Conservation (phyloP, 2,888 invertebrate genomes). For the Notodonta dromedarius region DNA sequence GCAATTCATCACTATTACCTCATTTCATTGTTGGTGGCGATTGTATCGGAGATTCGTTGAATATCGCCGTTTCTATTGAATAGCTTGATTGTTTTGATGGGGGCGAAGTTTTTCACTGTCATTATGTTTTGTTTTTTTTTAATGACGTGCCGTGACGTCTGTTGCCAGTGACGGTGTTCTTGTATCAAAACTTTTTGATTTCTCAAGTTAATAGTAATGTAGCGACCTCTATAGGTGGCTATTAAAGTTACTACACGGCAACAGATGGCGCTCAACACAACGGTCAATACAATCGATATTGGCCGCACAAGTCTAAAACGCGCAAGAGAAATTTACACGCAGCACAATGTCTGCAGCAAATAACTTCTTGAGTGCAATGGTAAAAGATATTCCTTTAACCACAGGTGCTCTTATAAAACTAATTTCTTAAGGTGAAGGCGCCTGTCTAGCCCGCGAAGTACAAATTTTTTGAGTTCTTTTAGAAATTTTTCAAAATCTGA, state of each 20-base stretch:
- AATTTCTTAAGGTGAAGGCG: too few species aligned
- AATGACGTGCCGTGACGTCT: neutral
- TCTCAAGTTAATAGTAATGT: neutral
- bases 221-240: neutral
- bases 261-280: neutral
- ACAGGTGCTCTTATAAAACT: too few species aligned
- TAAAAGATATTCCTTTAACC: too few species aligned
- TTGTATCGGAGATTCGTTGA: constrained; percentile 1
- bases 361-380: too few species aligned
- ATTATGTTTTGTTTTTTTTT: neutral
- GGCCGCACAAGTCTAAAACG: neutral
- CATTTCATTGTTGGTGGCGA: constrained; percentile 51
- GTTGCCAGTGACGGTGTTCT: neutral
- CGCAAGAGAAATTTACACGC: neutral
- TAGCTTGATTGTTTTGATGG: neutral
- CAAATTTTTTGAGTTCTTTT: too few species aligned
- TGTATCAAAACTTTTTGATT: neutral
- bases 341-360: too few species aligned
- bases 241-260: neutral
- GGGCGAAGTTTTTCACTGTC: neutral
- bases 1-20: constrained; percentile 55
- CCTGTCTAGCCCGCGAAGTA: too few species aligned
- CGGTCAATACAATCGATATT: neutral
- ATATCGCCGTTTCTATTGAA: neutral
- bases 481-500: too few species aligned